phyloP scores from a whole-genome alignment of 2,888 invertebrate genomes.

The Leucozona laternaria region DNA sequence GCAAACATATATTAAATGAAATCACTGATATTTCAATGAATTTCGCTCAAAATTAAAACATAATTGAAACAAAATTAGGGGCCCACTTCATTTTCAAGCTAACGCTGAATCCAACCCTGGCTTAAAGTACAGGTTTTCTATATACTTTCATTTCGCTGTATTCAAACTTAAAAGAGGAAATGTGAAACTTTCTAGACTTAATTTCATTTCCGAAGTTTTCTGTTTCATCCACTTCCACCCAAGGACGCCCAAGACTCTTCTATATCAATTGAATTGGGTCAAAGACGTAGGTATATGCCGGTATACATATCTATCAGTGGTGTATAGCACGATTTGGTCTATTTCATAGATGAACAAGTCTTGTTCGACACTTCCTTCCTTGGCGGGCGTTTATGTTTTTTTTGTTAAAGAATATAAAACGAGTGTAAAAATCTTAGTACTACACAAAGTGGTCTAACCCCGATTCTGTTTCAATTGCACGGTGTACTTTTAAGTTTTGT shows the following conservation, averaged over 20 bases:
- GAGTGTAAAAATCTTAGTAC: constrained; percentile 2
- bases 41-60: too few species aligned
- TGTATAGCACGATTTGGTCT: constrained; percentile 37
- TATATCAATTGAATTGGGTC: constrained; percentile 62
- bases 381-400: constrained; percentile 14
- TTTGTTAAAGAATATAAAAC: constrained; percentile 7
- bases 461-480: constrained; percentile 27
- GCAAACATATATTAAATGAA: too few species aligned
- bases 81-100: too few species aligned
- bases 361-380: constrained; percentile 29
- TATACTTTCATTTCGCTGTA: background rate
- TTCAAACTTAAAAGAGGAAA: constrained; percentile 50
- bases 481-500: constrained; percentile 12
- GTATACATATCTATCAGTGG: background rate
- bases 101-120: background rate
- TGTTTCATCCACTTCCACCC: constrained; percentile 8
- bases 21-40: too few species aligned
- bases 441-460: constrained; percentile 35
- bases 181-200: constrained; percentile 69
- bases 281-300: constrained; percentile 2
- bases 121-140: background rate
- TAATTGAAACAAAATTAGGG: too few species aligned
- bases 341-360: constrained; percentile 49
- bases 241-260: constrained; percentile 20
- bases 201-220: constrained; percentile 65